Evolutionary conservation across 2,113 vertebrate genomes (phyloP).

Genomic region (Colistium nudipinnis): DNA sequence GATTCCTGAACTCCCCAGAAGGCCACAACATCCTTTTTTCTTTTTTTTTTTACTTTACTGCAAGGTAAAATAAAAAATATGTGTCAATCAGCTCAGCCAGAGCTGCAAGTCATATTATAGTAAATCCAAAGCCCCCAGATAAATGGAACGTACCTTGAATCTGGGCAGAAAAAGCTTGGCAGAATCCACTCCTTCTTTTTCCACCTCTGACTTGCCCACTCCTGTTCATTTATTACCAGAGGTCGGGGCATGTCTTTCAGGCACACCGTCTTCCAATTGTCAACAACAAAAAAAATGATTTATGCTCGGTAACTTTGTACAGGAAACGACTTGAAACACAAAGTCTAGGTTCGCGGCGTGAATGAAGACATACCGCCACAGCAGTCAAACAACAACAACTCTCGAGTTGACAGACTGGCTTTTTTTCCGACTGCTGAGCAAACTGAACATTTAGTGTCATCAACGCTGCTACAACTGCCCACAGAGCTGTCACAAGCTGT

Average conservation of each 20-base stretch:
- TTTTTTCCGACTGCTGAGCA: conserved; percentile 32
- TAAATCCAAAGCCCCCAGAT: conserved; percentile 57
- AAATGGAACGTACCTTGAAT: conserved; percentile 54
- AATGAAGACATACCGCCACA: conserved; percentile 61
- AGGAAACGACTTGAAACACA: conserved; percentile 42
- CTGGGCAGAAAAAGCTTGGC: conserved; percentile 45
- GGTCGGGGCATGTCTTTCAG: conserved; percentile 42
- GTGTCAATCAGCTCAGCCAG: conserved; percentile 29
- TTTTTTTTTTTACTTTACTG: not conserved
- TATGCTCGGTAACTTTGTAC: conserved; percentile 56
- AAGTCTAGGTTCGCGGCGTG: conserved; percentile 43
- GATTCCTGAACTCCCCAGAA: conserved; percentile 11
- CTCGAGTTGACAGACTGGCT: conserved; percentile 29
- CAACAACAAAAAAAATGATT: conserved; percentile 48
- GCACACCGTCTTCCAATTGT: conserved; percentile 41
- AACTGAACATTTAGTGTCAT: conserved; percentile 25
- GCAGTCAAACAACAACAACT: conserved; percentile 40
- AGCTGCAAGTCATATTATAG: conserved; percentile 47
- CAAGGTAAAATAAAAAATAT: conserved; percentile 30
- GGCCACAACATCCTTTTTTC: not conserved
- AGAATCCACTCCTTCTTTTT: conserved; percentile 43
- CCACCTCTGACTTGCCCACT: conserved; percentile 59
- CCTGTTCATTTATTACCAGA: conserved; percentile 53
- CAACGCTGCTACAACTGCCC: not conserved
- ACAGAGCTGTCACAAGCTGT: not conserved